Conservation (phyloP, 2,888 invertebrate species). For the Melieria omissa region DNA sequence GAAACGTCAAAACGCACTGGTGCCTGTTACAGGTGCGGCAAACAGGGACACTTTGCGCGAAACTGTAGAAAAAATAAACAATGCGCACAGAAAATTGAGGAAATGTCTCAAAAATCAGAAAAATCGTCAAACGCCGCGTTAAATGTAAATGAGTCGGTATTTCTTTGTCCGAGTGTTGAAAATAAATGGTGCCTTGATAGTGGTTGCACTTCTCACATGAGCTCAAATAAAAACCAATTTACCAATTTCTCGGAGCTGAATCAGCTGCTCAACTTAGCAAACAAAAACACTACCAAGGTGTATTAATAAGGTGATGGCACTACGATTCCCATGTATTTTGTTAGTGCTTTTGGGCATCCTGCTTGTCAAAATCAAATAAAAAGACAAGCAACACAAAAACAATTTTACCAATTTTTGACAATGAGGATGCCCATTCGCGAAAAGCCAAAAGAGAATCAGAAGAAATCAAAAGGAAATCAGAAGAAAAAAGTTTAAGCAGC, state of each 20-base stretch:
- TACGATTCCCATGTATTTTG: too few species aligned
- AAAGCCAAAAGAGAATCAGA: too few species aligned
- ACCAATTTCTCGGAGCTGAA: slow-evolving; percentile 18
- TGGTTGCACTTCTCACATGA: slow-evolving; percentile 32
- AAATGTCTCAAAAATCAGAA: not conserved
- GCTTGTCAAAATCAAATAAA: too few species aligned
- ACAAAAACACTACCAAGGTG: slow-evolving; percentile 39
- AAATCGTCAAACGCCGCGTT: not conserved
- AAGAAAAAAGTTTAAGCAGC: too few species aligned
- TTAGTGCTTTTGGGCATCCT: too few species aligned
- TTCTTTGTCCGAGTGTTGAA: slow-evolving; percentile 18
- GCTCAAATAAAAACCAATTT: slow-evolving; percentile 10
- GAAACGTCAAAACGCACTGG: slow-evolving; percentile 7
- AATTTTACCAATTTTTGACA: too few species aligned
- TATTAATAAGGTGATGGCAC: too few species aligned
- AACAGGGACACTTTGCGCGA: slow-evolving; percentile 31
- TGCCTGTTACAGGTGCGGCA: slow-evolving; percentile 28
- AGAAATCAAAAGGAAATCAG: too few species aligned
- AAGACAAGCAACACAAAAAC: too few species aligned
- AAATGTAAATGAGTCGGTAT: not conserved
- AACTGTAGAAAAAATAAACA: slow-evolving; percentile 25
- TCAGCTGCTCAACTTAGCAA: slow-evolving; percentile 37
- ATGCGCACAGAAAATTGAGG: not conserved
- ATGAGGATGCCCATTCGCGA: too few species aligned
- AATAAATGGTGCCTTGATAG: slow-evolving; percentile 32